These are phyloP conservation scores for Acromyrmex charruanus DNA, from an alignment of 1,140 invertebrate genomes.

Conservation along the genomic window DNA sequence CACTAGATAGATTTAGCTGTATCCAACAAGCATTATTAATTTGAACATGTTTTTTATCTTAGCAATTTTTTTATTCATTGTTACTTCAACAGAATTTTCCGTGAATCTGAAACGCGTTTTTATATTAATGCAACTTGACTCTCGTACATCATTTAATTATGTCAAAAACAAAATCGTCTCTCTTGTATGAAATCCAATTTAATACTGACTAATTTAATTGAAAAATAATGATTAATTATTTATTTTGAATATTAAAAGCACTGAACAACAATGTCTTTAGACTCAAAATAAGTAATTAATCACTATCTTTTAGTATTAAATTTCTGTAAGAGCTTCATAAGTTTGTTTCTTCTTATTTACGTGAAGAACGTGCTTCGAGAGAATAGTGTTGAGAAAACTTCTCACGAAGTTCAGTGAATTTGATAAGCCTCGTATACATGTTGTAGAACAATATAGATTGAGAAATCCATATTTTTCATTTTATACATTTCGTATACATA, in stretches of 20 bases:
- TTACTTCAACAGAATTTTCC: background rate
- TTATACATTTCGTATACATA: no score
- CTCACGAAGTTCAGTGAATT: background rate
- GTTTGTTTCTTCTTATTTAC: background rate
- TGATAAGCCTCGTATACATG: background rate
- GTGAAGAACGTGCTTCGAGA: background rate
- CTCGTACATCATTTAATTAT: constrained; percentile 20
- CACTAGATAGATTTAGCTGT: background rate
- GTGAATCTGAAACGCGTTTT: background rate
- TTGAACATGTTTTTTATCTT: constrained; percentile 28
- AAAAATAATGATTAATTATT: no score
- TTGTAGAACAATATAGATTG: background rate
- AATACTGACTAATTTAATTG: no score
- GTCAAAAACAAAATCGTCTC: background rate
- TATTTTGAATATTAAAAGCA: no score
- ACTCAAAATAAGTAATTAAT: no score
- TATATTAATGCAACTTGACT: constrained; percentile 22
- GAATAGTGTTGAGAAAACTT: background rate
- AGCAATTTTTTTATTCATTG: background rate
- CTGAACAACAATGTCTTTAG: no score
- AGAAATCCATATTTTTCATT: background rate
- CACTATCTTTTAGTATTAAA: no score
- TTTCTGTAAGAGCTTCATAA: background rate
- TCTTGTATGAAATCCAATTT: no score
- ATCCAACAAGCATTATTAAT: constrained; percentile 42